phyloP scores from a whole-genome alignment of 2,888 invertebrate species.

The Girardia tigrina region DNA sequence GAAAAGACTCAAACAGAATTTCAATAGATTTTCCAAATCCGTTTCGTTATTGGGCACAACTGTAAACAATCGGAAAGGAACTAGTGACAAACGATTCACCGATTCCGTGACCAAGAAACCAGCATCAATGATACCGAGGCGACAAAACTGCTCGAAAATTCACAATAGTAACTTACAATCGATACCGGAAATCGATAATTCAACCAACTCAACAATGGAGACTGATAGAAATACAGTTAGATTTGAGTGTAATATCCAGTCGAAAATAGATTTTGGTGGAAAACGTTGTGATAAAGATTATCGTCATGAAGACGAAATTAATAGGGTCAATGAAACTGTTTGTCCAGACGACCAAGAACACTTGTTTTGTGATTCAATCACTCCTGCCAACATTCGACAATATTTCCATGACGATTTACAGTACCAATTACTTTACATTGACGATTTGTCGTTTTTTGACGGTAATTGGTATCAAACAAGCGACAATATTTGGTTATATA shows the following conservation, averaged over 20 bases:
- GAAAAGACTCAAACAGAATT: background rate
- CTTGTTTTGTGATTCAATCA: background rate
- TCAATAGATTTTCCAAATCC: background rate
- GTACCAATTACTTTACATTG: background rate
- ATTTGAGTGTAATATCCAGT: background rate
- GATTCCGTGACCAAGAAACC: background rate
- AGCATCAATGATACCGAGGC: too few relatives aligned
- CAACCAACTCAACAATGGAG: background rate
- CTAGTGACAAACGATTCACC: background rate
- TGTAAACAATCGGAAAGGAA: background rate
- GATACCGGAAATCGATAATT: background rate
- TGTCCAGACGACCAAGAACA: background rate
- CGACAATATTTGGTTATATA: slow-evolving; percentile 17
- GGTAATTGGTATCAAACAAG: background rate
- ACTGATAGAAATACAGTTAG: background rate
- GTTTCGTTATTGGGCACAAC: background rate
- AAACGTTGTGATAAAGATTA: background rate
- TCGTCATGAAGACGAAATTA: background rate
- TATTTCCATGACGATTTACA: background rate
- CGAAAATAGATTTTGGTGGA: too few relatives aligned
- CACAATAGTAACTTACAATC: background rate
- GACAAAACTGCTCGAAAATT: background rate
- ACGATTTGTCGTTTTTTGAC: background rate
- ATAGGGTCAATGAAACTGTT: background rate
- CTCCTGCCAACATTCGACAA: background rate